Percentiles rank a stretch among this genome's conserved stretches.
Evolutionary conservation across 2,113 vertebrate species (phyloP).

Genomic region (Alectura lathami): DNA sequence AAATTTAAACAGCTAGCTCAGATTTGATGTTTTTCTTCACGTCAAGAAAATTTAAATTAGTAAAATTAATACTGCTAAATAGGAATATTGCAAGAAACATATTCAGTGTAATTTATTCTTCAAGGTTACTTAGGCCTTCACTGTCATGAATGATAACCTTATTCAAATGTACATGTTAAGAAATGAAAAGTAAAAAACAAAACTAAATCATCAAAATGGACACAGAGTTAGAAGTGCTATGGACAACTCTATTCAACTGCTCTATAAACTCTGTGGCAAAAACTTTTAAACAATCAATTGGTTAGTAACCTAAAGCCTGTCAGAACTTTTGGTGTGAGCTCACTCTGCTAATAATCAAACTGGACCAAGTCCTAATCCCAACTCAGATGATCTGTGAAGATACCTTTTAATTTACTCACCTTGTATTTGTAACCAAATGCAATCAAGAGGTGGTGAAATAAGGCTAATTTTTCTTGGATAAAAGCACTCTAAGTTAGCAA

Average conservation of each 20-base stretch:
- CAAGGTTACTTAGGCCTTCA: background rate
- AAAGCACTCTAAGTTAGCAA: background rate
- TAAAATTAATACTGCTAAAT: background rate
- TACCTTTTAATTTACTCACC: background rate
- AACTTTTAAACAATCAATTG: background rate
- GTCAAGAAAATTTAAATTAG: background rate
- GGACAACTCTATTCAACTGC: background rate
- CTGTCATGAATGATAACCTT: background rate
- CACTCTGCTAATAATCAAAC: background rate
- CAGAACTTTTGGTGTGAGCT: background rate
- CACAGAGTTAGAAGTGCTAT: background rate
- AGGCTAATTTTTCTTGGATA: slow-evolving; percentile 1
- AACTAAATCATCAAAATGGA: background rate
- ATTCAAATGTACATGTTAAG: background rate
- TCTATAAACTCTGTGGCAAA: background rate
- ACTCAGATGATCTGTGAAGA: background rate
- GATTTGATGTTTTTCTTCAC: background rate
- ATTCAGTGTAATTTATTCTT: background rate
- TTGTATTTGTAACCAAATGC: background rate
- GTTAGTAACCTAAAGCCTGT: background rate
- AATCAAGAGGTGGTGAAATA: background rate
- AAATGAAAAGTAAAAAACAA: background rate
- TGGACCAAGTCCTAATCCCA: background rate
- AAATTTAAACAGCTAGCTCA: background rate
- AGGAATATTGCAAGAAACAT: background rate